Conservation (phyloP, 37 sponge, comb jelly and placozoan genomes). For the Spongilla lacustris region DNA sequence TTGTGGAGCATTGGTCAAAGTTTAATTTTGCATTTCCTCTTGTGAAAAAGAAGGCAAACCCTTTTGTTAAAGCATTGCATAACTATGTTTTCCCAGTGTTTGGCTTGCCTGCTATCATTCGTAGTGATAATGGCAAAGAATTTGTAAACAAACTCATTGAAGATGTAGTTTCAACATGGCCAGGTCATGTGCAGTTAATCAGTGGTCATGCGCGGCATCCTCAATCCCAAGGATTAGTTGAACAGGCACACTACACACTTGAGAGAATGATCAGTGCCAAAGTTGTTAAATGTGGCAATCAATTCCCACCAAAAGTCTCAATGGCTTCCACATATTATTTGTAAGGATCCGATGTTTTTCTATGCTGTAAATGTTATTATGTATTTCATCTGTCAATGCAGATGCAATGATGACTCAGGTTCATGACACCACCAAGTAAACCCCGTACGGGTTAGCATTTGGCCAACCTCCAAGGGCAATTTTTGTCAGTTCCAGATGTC, state of each 20-base stretch:
- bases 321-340: too few relatives aligned
- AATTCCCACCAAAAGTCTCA: not conserved
- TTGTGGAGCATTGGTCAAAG: conserved; percentile 38
- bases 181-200: conserved; percentile 17
- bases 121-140: conserved; percentile 21
- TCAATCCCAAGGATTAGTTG: conserved; percentile 32
- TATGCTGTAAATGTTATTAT: too few relatives aligned
- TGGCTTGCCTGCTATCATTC: conserved; percentile 14
- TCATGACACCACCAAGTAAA: too few relatives aligned
- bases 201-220: conserved; percentile 33
- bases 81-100: conserved; percentile 20
- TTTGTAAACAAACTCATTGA: conserved; percentile 30
- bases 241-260: conserved; percentile 26
- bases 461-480: not conserved
- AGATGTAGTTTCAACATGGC: conserved; percentile 9
- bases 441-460: too few relatives aligned
- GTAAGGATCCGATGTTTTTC: too few relatives aligned
- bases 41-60: not conserved
- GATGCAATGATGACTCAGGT: conserved; percentile 43
- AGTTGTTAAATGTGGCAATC: not conserved
- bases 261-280: conserved; percentile 21
- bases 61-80: not conserved
- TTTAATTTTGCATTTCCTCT: conserved; percentile 35
- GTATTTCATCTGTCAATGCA: conserved; percentile 7
- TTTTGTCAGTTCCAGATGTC: not conserved